Evolutionary conservation across 2,797 vertebrate species (phyloP).

Genomic region (Fratercula arctica): DNA sequence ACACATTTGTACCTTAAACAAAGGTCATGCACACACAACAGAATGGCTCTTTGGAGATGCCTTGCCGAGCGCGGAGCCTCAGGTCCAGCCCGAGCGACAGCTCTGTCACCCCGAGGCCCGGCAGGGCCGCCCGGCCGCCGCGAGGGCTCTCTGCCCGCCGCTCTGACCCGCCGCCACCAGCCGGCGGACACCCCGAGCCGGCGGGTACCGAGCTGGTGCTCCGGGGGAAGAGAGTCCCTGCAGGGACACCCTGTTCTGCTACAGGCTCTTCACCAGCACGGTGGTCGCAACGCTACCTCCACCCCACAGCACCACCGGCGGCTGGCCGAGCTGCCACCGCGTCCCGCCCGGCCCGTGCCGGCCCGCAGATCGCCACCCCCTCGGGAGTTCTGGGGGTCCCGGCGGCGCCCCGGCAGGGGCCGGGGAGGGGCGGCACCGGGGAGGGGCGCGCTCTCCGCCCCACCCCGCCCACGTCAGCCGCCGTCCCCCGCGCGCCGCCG

Average conservation of each 20-base stretch:
- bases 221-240: not conserved
- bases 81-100: not conserved
- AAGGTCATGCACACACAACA: fast-evolving
- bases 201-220: too few species aligned
- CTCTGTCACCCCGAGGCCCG: too few species aligned
- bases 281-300: not conserved
- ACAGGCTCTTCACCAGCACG: too few species aligned
- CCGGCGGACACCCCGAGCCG: too few species aligned
- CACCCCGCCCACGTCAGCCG: not conserved
- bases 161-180: not conserved
- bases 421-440: not conserved
- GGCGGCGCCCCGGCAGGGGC: too few species aligned
- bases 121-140: not conserved
- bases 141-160: not conserved
- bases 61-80: not conserved
- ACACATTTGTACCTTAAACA: fast-evolving
- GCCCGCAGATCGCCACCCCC: too few species aligned
- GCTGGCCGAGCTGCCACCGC: too few species aligned
- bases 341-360: not conserved
- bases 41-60: too few species aligned
- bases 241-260: too few species aligned
- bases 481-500: not conserved
- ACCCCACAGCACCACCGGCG: too few species aligned
- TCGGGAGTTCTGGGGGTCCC: not conserved
- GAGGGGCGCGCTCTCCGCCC: not conserved